A percentile compares a stretch with the other conserved stretches of the same genome.
phyloP scores from a whole-genome alignment of 2,888 invertebrate species.

The Spodoptera exigua region DNA sequence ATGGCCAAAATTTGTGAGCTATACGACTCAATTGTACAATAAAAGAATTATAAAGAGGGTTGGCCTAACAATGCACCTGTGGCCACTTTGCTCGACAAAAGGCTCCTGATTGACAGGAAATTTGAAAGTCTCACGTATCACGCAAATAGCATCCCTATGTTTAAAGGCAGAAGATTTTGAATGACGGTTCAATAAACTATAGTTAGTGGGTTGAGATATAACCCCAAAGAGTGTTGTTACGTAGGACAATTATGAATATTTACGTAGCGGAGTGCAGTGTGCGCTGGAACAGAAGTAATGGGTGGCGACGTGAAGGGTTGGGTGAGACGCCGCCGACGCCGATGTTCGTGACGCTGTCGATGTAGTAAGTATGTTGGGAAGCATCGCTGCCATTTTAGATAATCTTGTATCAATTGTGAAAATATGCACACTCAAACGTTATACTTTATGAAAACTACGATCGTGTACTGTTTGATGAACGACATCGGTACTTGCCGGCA shows the following conservation, averaged over 20 bases:
- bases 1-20: constrained; percentile 39
- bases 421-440: too few relatives aligned
- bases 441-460: too few relatives aligned
- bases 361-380: constrained; percentile 50
- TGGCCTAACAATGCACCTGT: constrained; percentile 71
- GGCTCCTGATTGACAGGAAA: constrained; percentile 66
- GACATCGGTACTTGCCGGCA: neutral
- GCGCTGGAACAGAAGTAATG: constrained; percentile 78
- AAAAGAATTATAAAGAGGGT: constrained; percentile 58
- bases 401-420: constrained; percentile 33
- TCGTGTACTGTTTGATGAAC: neutral
- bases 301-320: constrained; percentile 74
- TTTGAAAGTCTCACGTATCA: constrained; percentile 45
- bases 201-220: constrained; percentile 54
- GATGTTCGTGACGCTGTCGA: constrained; percentile 50
- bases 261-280: constrained; percentile 72
- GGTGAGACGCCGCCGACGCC: constrained; percentile 60
- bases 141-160: constrained; percentile 54
- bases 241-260: constrained; percentile 79
- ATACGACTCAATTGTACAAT: constrained; percentile 53
- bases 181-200: constrained; percentile 36
- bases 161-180: constrained; percentile 42
- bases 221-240: constrained; percentile 66
- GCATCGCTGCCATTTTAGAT: constrained; percentile 47
- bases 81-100: constrained; percentile 72